Base-by-base conservation (phyloP, 2,113 vertebrate genomes). In the Oxyruncus cristatus region DNA sequence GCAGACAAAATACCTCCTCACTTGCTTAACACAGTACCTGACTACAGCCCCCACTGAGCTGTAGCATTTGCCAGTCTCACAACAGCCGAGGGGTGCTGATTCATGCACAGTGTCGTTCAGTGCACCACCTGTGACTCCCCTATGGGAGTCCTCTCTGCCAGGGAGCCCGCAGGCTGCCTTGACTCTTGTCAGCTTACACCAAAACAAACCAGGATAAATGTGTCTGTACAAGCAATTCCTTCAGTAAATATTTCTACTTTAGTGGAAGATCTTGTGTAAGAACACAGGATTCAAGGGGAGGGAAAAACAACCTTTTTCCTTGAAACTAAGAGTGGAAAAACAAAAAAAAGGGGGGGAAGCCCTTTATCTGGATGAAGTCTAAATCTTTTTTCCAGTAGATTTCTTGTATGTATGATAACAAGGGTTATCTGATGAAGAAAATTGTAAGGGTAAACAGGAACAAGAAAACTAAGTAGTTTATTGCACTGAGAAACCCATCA, bases 41-140 rank as follows among this genome's bases (percentile, higher is more conserved):
- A 11, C 41, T 61, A 18, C 35, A 56, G 49, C 50, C 44, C 26
- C 10, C 49, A 9, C 61, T 41, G 63, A 58, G 33, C 72, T 67
- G 65, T 24, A 67, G 37, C 22, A 1, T 32, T 47, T 42, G 33
- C 30, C 26, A 35, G 66, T 19, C 66, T 62, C 44, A 35, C 49
- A 68, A 67, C 41, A 22, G 47, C 1, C 3, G 21, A 41, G 63
- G 1, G 1, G 26, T 81, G 47, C 73, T 68, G 88, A 52, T 35
- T 74, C 49, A 73, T 1, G 3, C 37, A 13, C 18, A 5, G 61
- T 39, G 33, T 4, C 0, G 3, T 20, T 58, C 11, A 3, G 46
- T 35, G 56, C 50, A 41, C 79, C 46, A 24, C 63, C 15, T 3
- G 0, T 14, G 15, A 9, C n/a, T 33, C 26, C 44, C 50, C 53